Conservation (phyloP, 1,140 invertebrate genomes). For the Radopholus similis region DNA sequence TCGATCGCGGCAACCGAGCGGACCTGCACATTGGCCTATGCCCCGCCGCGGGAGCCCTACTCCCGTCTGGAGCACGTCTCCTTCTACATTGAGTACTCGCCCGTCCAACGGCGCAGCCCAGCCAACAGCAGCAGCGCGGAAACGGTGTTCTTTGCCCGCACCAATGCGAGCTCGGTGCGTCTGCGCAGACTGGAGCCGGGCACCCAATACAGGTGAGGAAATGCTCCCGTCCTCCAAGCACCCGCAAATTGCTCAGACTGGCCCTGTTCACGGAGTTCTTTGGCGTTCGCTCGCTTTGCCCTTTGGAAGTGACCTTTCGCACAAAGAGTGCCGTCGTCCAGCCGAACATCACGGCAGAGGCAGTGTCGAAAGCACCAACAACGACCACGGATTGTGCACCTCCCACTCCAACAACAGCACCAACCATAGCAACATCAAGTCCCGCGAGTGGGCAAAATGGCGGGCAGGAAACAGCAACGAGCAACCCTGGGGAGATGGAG, state of each 20-base stretch:
- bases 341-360: neutral
- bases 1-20: neutral
- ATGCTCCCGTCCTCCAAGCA: neutral
- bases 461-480: no score
- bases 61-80: neutral
- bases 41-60: neutral
- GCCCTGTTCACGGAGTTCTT: neutral
- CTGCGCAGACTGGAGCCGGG: neutral
- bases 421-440: no score
- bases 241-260: neutral
- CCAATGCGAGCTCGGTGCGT: neutral
- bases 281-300: neutral
- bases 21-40: neutral
- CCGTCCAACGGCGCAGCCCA: no score
- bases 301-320: neutral
- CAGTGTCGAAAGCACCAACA: neutral
- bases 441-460: no score
- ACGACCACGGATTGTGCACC: neutral
- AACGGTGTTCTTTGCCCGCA: neutral
- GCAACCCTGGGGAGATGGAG: no score
- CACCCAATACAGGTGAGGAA: neutral
- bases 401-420: neutral
- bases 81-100: neutral
- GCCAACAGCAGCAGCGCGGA: no score
- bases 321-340: neutral